phyloP scores from a whole-genome alignment of 2,888 invertebrate species.

The Parnassius orleans region DNA sequence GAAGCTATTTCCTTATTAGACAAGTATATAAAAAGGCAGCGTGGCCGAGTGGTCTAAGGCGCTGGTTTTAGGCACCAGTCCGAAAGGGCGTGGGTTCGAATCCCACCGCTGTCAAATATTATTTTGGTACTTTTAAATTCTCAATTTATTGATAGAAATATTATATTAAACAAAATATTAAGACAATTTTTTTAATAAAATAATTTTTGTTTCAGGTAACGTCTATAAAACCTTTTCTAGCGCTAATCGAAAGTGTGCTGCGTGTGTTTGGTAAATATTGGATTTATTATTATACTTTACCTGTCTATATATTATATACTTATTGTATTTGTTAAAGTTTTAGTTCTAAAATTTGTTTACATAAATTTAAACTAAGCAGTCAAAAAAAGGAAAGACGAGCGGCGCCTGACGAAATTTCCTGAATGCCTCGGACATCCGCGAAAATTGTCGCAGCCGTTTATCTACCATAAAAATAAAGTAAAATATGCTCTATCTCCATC shows the following conservation, averaged over 20 bases:
- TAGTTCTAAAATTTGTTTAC: neutral
- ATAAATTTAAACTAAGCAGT: neutral
- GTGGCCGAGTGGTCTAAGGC: conserved; percentile 87
- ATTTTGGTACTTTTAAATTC: conserved; percentile 31
- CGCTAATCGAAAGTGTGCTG: neutral
- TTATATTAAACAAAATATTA: neutral
- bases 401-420: conserved; percentile 42
- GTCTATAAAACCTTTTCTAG: neutral
- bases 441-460: conserved; percentile 27
- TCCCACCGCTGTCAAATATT: conserved; percentile 82
- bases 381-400: conserved; percentile 34
- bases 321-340: conserved; percentile 1
- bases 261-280: conserved; percentile 14
- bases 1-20: too few species aligned
- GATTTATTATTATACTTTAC: conserved; percentile 6
- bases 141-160: conserved; percentile 5
- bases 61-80: conserved; percentile 85
- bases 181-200: neutral
- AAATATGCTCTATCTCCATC: neutral
- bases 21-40: conserved; percentile 59
- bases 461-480: conserved; percentile 38
- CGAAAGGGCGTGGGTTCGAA: conserved; percentile 87
- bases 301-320: conserved; percentile 34
- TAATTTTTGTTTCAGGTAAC: conserved; percentile 19
- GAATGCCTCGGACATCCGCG: conserved; percentile 40